Percentiles rank a stretch among this genome's conserved stretches.
phyloP scores from a whole-genome alignment of 2,888 invertebrate genomes.

The Ommatoiulus sabulosus region DNA sequence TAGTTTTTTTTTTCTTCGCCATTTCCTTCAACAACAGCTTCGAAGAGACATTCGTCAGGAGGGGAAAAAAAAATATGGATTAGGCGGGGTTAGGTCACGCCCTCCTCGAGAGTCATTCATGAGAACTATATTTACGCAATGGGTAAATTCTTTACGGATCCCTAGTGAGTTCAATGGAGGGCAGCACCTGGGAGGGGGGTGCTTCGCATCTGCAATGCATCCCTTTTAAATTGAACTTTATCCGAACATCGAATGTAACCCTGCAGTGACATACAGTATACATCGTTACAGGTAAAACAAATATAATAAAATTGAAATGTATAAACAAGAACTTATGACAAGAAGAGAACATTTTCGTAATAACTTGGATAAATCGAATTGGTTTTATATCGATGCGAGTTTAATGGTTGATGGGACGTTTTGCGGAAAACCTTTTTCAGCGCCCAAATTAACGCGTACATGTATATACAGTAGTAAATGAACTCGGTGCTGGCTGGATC shows the following conservation, averaged over 20 bases:
- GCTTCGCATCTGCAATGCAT: neutral
- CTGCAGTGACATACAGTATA: neutral
- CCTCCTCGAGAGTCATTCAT: constrained; percentile 24
- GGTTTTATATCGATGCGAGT: neutral
- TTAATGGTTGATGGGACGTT: neutral
- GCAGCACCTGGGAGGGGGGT: neutral
- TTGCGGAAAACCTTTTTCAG: neutral
- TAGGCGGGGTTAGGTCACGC: constrained; percentile 40
- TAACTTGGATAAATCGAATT: too few relatives aligned
- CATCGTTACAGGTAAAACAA: neutral
- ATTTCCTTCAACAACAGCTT: constrained; percentile 27
- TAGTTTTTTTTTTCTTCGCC: neutral
- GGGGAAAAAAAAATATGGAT: constrained; percentile 12
- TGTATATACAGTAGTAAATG: neutral
- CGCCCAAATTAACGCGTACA: neutral
- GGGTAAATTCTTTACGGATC: constrained; percentile 15
- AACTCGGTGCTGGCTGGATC: neutral
- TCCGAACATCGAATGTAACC: neutral
- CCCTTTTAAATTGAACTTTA: neutral
- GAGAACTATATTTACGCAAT: constrained; percentile 36
- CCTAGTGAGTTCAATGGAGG: constrained; percentile 1
- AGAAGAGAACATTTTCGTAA: too few relatives aligned
- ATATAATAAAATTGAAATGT: too few relatives aligned
- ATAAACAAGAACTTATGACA: too few relatives aligned
- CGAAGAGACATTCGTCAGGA: constrained; percentile 29